Evolutionary conservation across 2,113 vertebrate genomes (phyloP), one percentile per base, ranked within the genome.

Genomic region (Paradoxurus hermaphroditus): DNA sequence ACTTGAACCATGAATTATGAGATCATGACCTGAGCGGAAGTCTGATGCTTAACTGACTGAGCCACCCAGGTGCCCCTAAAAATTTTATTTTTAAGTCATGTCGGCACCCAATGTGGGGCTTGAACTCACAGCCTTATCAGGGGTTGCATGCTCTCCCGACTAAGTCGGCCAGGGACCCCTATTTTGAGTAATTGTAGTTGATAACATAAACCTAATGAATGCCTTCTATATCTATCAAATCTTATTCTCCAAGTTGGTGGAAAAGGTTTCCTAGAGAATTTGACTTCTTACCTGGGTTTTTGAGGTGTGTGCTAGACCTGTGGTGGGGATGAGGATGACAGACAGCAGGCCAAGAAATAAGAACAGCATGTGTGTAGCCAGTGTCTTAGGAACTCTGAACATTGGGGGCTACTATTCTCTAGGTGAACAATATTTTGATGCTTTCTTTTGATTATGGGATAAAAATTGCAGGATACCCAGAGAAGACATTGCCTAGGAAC

Each of bases 251-350:
- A 41, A 89, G 56, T 81, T 53, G 27, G 51, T 39, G 36, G 10
- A 59, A 81, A 91, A 70, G 23, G 11, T 91, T 95, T 92, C 29
- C 36, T 93, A 62, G 86, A 92, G 29, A 87, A 93, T 90, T 87
- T 95, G 67, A 46, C 34, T 49, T 79, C 46, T 27, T 91, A 36
- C 44, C 39, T 68, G 44, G 34, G 36, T 78, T 94, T 93, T 86
- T 91, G 77, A 97, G 41, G 21, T 93, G 34, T 88, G 93, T 88
- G 14, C 36, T 93, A 56, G 39, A 53, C 49, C 29, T 39, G 1
- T 3, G n/a, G 10, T 7, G 15, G 23, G 67, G 31, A 63, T 78
- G 44, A 70, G 5, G 16, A 41, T 68, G 67, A 77, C 39, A 23
- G 49, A 86, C 12, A 59, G 16, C 5, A 59, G 86, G 10, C 39